Percentiles rank a stretch among this genome's conserved stretches.
Evolutionary conservation across 2,797 vertebrate genomes (phyloP).

Genomic region (Linurgus olivaceus): DNA sequence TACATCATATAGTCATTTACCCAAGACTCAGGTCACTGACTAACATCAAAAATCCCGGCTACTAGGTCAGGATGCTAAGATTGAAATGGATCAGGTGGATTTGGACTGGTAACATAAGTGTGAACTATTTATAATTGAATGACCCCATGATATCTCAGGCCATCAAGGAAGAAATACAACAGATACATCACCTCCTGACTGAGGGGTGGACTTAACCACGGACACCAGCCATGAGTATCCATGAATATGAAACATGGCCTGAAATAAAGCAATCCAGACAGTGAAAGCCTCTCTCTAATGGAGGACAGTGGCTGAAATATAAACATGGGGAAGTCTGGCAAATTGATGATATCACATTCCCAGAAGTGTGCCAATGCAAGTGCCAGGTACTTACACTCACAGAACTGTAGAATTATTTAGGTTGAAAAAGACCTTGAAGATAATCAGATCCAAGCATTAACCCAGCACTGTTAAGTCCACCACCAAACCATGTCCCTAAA

Average conservation of each 20-base stretch:
- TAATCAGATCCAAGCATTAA: neutral
- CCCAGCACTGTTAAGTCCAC: neutral
- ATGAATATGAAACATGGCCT: neutral
- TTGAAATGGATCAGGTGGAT: neutral
- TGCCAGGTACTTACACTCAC: rapidly evolving
- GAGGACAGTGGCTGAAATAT: neutral
- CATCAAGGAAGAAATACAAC: neutral
- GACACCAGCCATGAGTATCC: neutral
- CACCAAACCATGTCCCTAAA: neutral
- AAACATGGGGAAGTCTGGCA: neutral
- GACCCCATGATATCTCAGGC: neutral
- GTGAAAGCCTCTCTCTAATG: neutral
- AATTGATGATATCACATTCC: neutral
- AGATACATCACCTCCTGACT: neutral
- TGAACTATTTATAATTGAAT: neutral
- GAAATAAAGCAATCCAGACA: neutral
- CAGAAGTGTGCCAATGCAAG: neutral
- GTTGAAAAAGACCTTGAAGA: neutral
- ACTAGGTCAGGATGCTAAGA: neutral
- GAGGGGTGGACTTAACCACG: neutral
- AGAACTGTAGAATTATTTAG: neutral
- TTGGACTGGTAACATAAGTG: neutral
- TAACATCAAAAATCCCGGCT: neutral
- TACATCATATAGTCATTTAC: neutral
- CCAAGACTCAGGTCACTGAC: neutral